Base-by-base conservation (phyloP, 2,888 invertebrate genomes). In the Cancer borealis region DNA sequence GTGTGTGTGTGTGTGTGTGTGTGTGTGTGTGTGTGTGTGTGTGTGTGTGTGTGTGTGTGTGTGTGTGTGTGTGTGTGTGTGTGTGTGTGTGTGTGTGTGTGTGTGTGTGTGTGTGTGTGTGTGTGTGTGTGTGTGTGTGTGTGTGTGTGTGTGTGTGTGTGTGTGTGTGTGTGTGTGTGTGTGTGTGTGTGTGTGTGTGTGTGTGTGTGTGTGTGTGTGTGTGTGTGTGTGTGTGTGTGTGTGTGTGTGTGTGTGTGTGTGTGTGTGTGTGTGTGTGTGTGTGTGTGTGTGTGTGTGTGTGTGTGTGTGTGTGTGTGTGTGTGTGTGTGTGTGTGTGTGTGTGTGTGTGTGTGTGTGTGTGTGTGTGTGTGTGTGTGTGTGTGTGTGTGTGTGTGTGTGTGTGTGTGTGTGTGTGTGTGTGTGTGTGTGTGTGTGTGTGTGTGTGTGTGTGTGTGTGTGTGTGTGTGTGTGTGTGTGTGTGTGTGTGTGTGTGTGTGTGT, bases 41-140 rank as follows among this genome's bases (percentile, higher is more conserved):
- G 46, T 92, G 39, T 92, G n/a, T 73, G 39, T 91, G 66, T 91
- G 91, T n/a, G 60, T 91, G 6, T 60, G 14, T 0, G 30, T 66
- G 45, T 21, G n/a, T 91, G 17, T 30, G 26, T 84, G 84, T 84
- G 84, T 54, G 54, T 54, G 54, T 54, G 54, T 54, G 54, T 54
- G 54, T 54, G 54, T 54, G 54, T 54, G 54, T 54, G 54, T 54
- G 54, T 54, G 54, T 3, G 3, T 54, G 54, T 54, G n/a, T 49
- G 66, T 66, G 47, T 79, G 21, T 73, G 45, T n/a, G 45, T 10
- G 45, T 14, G 17, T 14, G 46, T 89, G 49, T n/a, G 89, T n/a
- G 47, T 47, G 89, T 54, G 14, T 12, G 54, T 14, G 14, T 12
- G 54, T 54, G 14, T 54, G 54, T 54, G 54, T 54, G 8, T 21